phyloP scores from a whole-genome alignment of 2,888 invertebrate species.

The Metopia argyrocephala region DNA sequence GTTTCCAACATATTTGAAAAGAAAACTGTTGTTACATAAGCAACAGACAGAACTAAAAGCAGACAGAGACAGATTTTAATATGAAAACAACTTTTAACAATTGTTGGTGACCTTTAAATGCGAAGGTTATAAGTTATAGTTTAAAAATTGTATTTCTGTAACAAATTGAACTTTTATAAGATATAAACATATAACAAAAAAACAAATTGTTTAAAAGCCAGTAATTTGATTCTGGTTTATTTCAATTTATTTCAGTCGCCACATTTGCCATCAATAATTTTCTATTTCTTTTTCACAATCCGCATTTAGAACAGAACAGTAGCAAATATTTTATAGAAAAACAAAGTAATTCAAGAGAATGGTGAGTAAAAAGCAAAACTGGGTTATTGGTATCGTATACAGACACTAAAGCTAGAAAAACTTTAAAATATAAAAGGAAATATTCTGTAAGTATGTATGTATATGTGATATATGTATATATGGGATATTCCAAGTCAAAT shows the following conservation, averaged over 20 bases:
- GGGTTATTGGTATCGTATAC: conserved; percentile 47
- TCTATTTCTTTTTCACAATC: background rate
- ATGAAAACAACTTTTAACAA: background rate
- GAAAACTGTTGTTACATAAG: background rate
- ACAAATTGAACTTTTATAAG: too few relatives aligned
- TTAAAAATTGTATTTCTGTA: too few relatives aligned
- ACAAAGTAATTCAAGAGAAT: background rate
- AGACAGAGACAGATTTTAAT: background rate
- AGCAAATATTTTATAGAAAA: background rate
- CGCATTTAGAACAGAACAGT: background rate
- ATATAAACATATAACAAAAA: too few relatives aligned
- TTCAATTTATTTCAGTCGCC: conserved; percentile 20
- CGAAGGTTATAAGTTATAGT: background rate
- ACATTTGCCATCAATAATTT: conserved; percentile 6
- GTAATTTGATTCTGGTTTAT: background rate
- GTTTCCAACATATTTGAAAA: conserved; percentile 46
- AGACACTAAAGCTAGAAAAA: too few relatives aligned
- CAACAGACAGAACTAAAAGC: background rate
- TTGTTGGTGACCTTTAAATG: background rate
- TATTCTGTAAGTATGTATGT: background rate
- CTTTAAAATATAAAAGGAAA: too few relatives aligned
- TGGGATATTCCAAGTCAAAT: too few relatives aligned
- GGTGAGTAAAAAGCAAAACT: conserved; percentile 33
- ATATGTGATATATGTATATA: background rate
- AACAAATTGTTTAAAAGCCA: background rate